phyloP scores from a whole-genome alignment of 2,797 vertebrate genomes.

The Sorex maritimensis region DNA sequence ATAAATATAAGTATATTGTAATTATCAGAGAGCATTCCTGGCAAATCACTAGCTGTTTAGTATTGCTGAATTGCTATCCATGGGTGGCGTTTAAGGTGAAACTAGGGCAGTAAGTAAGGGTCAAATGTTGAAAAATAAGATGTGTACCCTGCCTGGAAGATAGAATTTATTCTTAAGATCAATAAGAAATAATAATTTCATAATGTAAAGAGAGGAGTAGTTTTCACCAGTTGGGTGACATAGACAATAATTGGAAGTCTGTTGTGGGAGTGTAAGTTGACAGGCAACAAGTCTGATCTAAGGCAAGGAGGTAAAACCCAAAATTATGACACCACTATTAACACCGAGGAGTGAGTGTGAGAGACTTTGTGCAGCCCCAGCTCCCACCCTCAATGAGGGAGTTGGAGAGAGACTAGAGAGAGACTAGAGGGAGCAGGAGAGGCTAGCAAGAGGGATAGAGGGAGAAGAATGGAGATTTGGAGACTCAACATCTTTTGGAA shows the following conservation, averaged over 20 bases:
- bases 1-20: not conserved
- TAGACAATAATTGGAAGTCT: not conserved
- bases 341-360: too few species aligned
- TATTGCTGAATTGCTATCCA: not conserved
- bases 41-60: not conserved
- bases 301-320: too few species aligned
- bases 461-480: too few species aligned
- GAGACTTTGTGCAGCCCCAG: not conserved
- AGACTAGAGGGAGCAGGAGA: too few species aligned
- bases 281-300: not conserved
- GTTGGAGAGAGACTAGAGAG: too few species aligned
- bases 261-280: not conserved
- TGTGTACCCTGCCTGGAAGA: not conserved
- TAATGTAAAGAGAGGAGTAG: not conserved
- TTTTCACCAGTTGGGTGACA: not conserved
- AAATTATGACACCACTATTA: not conserved
- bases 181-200: not conserved
- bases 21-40: not conserved
- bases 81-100: not conserved
- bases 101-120: not conserved
- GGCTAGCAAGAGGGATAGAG: too few species aligned
- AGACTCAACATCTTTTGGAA: not conserved
- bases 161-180: not conserved
- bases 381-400: too few species aligned
- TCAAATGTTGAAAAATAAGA: not conserved